Evolutionary conservation across 2,113 vertebrate genomes (phyloP).

Genomic region (Amphiprion percula): DNA sequence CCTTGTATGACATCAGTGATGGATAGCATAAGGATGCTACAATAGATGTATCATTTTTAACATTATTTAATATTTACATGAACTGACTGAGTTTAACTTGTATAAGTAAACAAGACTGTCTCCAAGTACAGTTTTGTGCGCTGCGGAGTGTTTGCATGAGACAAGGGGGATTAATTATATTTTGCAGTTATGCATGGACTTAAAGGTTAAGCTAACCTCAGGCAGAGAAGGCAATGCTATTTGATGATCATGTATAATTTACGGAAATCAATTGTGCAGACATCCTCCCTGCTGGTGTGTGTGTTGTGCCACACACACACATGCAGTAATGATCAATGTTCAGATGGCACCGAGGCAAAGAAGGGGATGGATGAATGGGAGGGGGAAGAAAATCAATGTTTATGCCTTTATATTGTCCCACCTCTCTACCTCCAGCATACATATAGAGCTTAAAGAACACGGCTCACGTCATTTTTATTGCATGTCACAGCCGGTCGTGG

Average conservation of each 20-base stretch:
- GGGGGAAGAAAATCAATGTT: constrained; percentile 72
- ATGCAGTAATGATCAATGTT: constrained; percentile 61
- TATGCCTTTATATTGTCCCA: constrained; percentile 50
- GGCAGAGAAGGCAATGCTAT: constrained; percentile 47
- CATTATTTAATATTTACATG: background rate
- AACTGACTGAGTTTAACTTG: too few species aligned
- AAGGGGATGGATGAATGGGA: constrained; percentile 23
- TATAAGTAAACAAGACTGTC: background rate
- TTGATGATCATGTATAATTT: constrained; percentile 80
- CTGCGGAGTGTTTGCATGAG: too few species aligned
- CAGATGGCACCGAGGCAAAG: constrained; percentile 33
- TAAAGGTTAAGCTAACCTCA: constrained; percentile 6
- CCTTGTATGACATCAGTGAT: constrained; percentile 30
- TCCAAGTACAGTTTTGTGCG: too few species aligned
- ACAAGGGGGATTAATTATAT: background rate
- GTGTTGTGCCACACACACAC: constrained; percentile 5
- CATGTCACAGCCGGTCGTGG: background rate
- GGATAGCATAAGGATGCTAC: too few species aligned
- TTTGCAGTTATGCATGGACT: background rate
- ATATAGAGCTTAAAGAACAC: constrained; percentile 9
- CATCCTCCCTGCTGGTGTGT: constrained; percentile 46
- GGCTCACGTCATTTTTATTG: constrained; percentile 15
- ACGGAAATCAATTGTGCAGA: constrained; percentile 70
- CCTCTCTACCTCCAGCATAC: constrained; percentile 21
- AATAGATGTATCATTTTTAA: background rate